Evolutionary conservation across 2,113 vertebrate genomes (phyloP).

Genomic region (Amphilophus citrinellus): DNA sequence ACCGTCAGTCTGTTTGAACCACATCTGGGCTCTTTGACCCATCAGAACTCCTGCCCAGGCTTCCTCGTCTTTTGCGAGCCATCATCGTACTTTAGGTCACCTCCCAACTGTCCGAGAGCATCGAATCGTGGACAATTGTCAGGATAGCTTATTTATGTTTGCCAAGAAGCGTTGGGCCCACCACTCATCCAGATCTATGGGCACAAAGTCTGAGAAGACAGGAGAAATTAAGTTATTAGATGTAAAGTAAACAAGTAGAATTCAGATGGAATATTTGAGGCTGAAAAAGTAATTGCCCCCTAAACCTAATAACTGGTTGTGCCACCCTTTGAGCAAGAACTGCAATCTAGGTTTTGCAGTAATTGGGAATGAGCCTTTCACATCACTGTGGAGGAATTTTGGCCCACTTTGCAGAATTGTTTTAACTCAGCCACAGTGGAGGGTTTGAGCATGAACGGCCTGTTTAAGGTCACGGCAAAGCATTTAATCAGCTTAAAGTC

Average conservation of each 20-base stretch:
- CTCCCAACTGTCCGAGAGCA: constrained; percentile 23
- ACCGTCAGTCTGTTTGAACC: constrained; percentile 28
- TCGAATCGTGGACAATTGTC: background rate
- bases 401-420: too few species aligned
- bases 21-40: constrained; percentile 2
- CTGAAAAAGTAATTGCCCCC: too few species aligned
- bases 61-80: background rate
- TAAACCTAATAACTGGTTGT: too few species aligned
- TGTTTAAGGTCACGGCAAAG: too few species aligned
- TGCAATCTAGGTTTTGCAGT: too few species aligned
- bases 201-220: constrained; percentile 85
- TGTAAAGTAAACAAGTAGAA: background rate
- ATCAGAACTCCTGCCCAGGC: background rate
- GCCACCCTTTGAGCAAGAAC: too few species aligned
- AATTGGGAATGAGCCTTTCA: too few species aligned
- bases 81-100: background rate
- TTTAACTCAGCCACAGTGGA: too few species aligned
- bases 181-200: constrained; percentile 94
- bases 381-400: too few species aligned
- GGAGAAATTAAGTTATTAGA: background rate
- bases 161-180: constrained; percentile 94
- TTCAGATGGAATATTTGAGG: too few species aligned
- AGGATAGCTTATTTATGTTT: constrained; percentile 87
- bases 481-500: too few species aligned
- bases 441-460: too few species aligned